Conservation (phyloP, 1,140 invertebrate species). For the Platyura marginata region DNA sequence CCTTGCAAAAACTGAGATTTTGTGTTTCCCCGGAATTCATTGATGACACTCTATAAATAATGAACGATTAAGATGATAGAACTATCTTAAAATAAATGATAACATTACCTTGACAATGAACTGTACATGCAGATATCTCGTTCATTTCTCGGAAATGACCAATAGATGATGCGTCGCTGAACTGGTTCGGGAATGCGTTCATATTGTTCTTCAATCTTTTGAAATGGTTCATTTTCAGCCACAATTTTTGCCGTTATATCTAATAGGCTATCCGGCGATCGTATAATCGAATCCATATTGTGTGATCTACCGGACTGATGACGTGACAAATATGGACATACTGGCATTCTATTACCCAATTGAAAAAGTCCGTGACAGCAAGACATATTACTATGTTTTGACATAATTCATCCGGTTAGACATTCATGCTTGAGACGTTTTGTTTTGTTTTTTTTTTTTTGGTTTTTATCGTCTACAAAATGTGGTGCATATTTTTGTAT, state of each 20-base stretch:
- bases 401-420: no score
- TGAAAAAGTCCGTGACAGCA: conserved; percentile 3
- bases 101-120: conserved; percentile 44
- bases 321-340: not conserved
- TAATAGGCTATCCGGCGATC: conserved; percentile 40
- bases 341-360: not conserved
- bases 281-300: not conserved
- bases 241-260: conserved; percentile 70
- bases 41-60: conserved; percentile 7
- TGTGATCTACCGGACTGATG: not conserved
- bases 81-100: no score
- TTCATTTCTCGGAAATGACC: conserved; percentile 74
- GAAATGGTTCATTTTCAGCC: conserved; percentile 67
- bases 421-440: no score
- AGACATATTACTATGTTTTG: no score
- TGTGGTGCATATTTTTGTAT: no score
- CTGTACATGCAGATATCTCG: conserved; percentile 79
- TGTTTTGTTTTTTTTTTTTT: no score
- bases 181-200: conserved; percentile 75
- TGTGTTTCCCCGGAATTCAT: conserved; percentile 37
- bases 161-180: conserved; percentile 69
- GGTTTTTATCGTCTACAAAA: no score
- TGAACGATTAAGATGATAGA: conserved; percentile 4
- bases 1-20: conserved; percentile 68
- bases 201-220: conserved; percentile 69